phyloP scores from a whole-genome alignment of 2,888 invertebrate genomes.

The Tinea semifulvella region DNA sequence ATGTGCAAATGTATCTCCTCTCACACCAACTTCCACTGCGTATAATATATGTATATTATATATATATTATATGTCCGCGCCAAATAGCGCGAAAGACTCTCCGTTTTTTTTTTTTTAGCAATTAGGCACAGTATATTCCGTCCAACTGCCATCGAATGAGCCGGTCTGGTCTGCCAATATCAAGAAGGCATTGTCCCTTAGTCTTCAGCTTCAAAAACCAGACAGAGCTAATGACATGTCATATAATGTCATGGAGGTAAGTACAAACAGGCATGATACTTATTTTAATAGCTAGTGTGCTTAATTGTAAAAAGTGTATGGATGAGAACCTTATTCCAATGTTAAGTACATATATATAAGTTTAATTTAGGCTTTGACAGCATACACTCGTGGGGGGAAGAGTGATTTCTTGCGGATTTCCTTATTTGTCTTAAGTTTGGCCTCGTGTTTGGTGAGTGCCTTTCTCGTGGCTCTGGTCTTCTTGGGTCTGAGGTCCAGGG shows the following conservation, averaged over 20 bases:
- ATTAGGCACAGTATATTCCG: slow-evolving; percentile 38
- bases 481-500: slow-evolving; percentile 95
- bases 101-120: slow-evolving; percentile 33
- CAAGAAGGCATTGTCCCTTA: slow-evolving; percentile 72
- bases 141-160: slow-evolving; percentile 50
- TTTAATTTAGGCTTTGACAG: slow-evolving; percentile 90
- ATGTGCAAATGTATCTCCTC: no score
- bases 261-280: not conserved
- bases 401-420: slow-evolving; percentile 87
- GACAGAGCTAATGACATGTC: slow-evolving; percentile 1
- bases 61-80: no score
- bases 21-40: no score
- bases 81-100: no score
- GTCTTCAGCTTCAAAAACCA: slow-evolving; percentile 65
- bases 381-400: slow-evolving; percentile 92
- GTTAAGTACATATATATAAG: slow-evolving; percentile 20
- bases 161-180: slow-evolving; percentile 74
- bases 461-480: slow-evolving; percentile 96
- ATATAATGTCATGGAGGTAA: slow-evolving; percentile 31
- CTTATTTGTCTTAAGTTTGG: slow-evolving; percentile 87
- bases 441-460: slow-evolving; percentile 86
- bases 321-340: slow-evolving; percentile 11
- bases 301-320: no score
- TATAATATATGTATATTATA: no score
- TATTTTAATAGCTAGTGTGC: no score